Conservation (phyloP, 2,113 vertebrate genomes). For the Anser cygnoides region DNA sequence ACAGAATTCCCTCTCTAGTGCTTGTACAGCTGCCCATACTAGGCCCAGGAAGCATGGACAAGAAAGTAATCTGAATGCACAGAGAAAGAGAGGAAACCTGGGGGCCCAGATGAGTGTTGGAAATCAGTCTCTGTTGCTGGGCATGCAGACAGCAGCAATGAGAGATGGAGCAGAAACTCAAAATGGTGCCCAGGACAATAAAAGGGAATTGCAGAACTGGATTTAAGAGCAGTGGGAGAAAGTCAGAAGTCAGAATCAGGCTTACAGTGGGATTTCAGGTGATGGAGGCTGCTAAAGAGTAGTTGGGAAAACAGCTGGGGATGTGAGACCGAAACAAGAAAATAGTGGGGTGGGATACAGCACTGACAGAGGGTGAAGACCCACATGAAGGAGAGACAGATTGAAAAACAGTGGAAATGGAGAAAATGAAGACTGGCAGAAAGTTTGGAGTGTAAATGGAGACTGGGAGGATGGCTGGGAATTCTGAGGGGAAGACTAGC, state of each 20-base stretch:
- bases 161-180: not conserved
- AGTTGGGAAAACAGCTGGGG: not conserved
- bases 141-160: not conserved
- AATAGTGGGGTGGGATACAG: not conserved
- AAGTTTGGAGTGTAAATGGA: not conserved
- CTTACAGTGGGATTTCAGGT: not conserved
- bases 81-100: not conserved
- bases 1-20: not conserved
- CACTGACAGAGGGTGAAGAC: not conserved
- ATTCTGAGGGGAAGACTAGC: not conserved
- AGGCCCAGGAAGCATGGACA: not conserved
- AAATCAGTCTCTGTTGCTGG: not conserved
- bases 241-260: not conserved
- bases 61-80: not conserved
- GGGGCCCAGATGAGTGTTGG: not conserved
- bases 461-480: not conserved
- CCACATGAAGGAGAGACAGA: not conserved
- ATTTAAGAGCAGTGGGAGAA: not conserved
- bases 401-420: not conserved
- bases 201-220: not conserved
- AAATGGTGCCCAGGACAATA: not conserved
- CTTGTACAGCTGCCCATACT: accelerated
- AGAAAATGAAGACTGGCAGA: not conserved
- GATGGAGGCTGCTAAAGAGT: not conserved
- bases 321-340: not conserved